Evolutionary conservation across 2,888 invertebrate genomes (phyloP).

Genomic region (Andrena camellia): DNA sequence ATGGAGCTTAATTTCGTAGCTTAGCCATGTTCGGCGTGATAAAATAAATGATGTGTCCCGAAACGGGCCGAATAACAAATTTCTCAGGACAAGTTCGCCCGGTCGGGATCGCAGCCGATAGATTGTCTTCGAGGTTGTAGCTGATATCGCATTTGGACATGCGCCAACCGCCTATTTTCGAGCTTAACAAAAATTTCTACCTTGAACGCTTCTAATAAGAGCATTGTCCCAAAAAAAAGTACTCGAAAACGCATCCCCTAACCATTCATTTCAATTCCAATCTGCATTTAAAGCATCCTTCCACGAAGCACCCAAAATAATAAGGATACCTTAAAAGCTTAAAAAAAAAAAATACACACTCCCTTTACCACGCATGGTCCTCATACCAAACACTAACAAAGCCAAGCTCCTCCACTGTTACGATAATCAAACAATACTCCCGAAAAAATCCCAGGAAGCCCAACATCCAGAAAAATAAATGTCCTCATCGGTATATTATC

Average conservation of each 20-base stretch:
- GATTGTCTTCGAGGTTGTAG: slow-evolving; percentile 67
- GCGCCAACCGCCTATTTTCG: slow-evolving; percentile 68
- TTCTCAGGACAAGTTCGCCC: slow-evolving; percentile 28
- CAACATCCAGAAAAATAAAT: not conserved
- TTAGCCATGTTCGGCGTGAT: slow-evolving; percentile 39
- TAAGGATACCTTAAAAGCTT: too few relatives aligned
- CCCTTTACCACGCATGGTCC: too few relatives aligned
- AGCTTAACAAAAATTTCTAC: slow-evolving; percentile 65
- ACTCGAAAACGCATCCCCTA: not conserved
- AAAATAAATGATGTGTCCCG: slow-evolving; percentile 30
- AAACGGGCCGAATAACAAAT: slow-evolving; percentile 50
- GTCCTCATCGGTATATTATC: not conserved
- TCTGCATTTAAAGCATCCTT: not conserved
- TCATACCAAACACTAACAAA: too few relatives aligned
- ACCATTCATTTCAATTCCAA: not conserved
- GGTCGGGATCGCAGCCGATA: slow-evolving; percentile 48
- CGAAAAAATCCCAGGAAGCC: too few relatives aligned
- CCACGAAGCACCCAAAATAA: too few relatives aligned
- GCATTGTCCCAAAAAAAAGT: slow-evolving; percentile 45
- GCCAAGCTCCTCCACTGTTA: too few relatives aligned
- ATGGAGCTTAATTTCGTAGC: not conserved
- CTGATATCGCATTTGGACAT: slow-evolving; percentile 69
- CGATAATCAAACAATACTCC: too few relatives aligned
- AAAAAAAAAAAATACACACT: too few relatives aligned
- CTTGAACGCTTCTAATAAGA: slow-evolving; percentile 66